Percentiles rank a stretch among this genome's conserved stretches.
Conservation (phyloP, 2,797 vertebrate genomes). For the Chiloscyllium punctatum region DNA sequence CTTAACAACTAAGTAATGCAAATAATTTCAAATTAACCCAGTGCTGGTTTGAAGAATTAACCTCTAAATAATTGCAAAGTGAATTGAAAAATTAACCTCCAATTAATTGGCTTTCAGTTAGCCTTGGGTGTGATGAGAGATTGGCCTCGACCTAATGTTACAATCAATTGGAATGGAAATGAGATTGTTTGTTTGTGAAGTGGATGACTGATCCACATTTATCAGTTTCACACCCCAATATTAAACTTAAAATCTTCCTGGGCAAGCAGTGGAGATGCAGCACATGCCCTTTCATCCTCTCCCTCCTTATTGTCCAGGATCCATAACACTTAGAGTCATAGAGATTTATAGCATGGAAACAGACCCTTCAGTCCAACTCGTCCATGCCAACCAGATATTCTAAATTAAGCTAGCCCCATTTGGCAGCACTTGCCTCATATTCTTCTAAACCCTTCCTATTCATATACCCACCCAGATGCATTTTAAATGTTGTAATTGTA, state of each 20-base stretch:
- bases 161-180: no score
- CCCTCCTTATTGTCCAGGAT: background rate
- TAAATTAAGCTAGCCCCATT: no score
- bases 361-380: no score
- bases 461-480: no score
- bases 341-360: no score
- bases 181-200: no score
- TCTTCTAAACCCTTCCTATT: no score
- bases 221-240: background rate
- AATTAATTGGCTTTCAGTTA: background rate
- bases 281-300: background rate
- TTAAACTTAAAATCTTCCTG: background rate
- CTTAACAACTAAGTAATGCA: background rate
- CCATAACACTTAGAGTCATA: background rate
- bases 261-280: background rate
- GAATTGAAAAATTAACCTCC: background rate
- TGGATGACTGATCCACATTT: background rate
- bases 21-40: background rate
- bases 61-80: no score
- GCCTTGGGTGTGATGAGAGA: background rate
- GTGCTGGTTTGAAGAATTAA: background rate
- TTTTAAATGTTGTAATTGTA: no score
- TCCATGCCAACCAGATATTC: no score
- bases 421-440: no score
- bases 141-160: background rate